A percentile compares a stretch with the other conserved stretches of the same genome.
Evolutionary conservation across 2,888 invertebrate genomes (phyloP).

Genomic region (Marronus borbonicus): DNA sequence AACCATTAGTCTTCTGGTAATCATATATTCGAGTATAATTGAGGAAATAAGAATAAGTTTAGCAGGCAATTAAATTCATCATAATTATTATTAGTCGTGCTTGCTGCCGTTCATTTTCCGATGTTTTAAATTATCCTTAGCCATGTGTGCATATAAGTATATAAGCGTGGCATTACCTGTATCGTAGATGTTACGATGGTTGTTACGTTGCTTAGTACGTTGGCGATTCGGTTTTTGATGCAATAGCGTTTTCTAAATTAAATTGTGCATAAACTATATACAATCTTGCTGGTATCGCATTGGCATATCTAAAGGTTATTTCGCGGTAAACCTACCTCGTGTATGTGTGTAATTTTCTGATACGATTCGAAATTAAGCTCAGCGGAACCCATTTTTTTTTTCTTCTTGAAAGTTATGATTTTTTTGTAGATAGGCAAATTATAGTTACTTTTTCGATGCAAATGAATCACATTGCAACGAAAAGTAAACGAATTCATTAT

Average conservation of each 20-base stretch:
- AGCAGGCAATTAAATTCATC: constrained; percentile 41
- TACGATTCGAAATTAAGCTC: constrained; percentile 4
- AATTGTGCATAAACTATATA: constrained; percentile 50
- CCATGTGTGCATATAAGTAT: too few species aligned
- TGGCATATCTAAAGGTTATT: constrained; percentile 15
- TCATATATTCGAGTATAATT: constrained; percentile 23
- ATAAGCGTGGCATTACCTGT: too few species aligned
- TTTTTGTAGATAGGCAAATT: not conserved
- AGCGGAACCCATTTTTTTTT: not conserved
- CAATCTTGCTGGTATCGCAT: constrained; percentile 15
- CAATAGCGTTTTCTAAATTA: constrained; percentile 56
- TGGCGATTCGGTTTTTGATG: constrained; percentile 9
- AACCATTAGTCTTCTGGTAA: constrained; percentile 22
- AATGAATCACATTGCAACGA: too few species aligned
- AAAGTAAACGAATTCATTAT: too few species aligned
- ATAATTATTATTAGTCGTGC: constrained; percentile 29
- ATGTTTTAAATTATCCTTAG: too few species aligned
- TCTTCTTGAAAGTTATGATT: constrained; percentile 7
- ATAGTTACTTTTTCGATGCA: too few species aligned
- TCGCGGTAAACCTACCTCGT: not conserved
- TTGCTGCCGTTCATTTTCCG: too few species aligned
- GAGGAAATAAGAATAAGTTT: constrained; percentile 42
- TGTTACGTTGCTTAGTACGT: too few species aligned
- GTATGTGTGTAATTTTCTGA: constrained; percentile 26
- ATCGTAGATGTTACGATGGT: too few species aligned